Percentiles rank a stretch among this genome's conserved stretches.
Evolutionary conservation across 2,888 invertebrate species (phyloP).

Genomic region (Phrixothrix hirtus): DNA sequence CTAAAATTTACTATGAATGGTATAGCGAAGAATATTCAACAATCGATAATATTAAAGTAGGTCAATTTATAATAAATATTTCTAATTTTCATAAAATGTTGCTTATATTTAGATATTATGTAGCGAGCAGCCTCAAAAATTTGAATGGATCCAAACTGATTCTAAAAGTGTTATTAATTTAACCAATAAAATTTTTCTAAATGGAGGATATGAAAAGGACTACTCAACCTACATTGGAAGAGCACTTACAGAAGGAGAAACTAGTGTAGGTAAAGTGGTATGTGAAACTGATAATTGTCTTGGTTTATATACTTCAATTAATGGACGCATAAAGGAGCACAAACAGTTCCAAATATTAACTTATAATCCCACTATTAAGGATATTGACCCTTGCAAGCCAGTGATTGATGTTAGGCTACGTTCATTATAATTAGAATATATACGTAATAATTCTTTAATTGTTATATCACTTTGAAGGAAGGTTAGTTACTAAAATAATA

Average conservation of each 20-base stretch:
- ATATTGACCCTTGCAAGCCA: background rate
- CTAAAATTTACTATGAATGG: constrained; percentile 12
- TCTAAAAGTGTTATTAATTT: background rate
- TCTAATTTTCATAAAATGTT: background rate
- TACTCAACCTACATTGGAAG: constrained; percentile 12
- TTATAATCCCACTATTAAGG: background rate
- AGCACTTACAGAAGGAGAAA: background rate
- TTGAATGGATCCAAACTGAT: constrained; percentile 8
- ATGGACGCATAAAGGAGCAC: background rate
- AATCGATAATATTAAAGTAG: constrained; percentile 8
- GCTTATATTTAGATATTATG: constrained; percentile 13
- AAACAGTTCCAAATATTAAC: constrained; percentile 10
- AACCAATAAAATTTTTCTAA: constrained; percentile 1
- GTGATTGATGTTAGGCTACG: background rate
- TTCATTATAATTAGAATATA: too few species aligned
- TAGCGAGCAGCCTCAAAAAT: constrained; percentile 4
- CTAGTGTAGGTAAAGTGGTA: constrained; percentile 14
- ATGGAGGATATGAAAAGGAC: constrained; percentile 7
- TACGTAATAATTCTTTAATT: background rate
- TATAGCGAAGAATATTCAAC: background rate
- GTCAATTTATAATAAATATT: background rate
- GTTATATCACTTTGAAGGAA: background rate
- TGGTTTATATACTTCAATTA: constrained; percentile 9
- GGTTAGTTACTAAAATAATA: background rate
- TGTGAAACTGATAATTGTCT: background rate